Evolutionary conservation across 1,140 invertebrate species (phyloP), one percentile per base, ranked within the genome.

Genomic region (Drosophila mauritiana): DNA sequence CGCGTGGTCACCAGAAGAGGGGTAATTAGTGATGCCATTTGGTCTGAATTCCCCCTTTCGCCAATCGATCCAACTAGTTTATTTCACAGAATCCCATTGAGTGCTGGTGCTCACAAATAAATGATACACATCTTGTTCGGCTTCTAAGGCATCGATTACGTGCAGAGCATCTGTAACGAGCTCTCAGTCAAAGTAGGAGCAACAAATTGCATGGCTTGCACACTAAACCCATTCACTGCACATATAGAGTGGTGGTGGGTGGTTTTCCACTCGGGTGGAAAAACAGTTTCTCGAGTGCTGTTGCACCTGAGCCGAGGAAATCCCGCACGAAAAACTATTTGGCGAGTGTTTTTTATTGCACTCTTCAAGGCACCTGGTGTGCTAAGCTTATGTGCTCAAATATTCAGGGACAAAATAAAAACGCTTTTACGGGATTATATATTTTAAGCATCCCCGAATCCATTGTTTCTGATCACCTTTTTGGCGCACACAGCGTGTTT

Each of bases 201-300:
- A 70, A 63, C 80, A 83, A 83, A 83, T 75, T 67, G 68, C 78
- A 64, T 43, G 27, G 63, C 57, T 75, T 53, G 40, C 54, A 73
- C 67, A 69, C 62, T 39, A 55, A 78, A 31, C 43, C 55, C 80
- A 84, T 76, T 79, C 51, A 67, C 56, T 68, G 48, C 63, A 63
- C 54, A 65, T 55, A 49, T 52, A 42, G 58, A 74, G 68, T 72
- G 68, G 68, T 72, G 68, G 52, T 70, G 58, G 58, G 48, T 62
- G 58, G 58, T 20, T 52, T 57, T 31, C 25, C 20, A 11, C 5
- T 15, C 27, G 42, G 53, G n/a, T 22, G 62, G 48, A 69, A 83
- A 75, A 42, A 58, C 75, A 55, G 65, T 56, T 51, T 65, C 62
- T 49, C 52, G 51, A 84, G 70, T 57, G 76, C 39, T 43, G 36